Evolutionary conservation across 2,113 vertebrate species (phyloP).

Genomic region (Tyrannus savana): DNA sequence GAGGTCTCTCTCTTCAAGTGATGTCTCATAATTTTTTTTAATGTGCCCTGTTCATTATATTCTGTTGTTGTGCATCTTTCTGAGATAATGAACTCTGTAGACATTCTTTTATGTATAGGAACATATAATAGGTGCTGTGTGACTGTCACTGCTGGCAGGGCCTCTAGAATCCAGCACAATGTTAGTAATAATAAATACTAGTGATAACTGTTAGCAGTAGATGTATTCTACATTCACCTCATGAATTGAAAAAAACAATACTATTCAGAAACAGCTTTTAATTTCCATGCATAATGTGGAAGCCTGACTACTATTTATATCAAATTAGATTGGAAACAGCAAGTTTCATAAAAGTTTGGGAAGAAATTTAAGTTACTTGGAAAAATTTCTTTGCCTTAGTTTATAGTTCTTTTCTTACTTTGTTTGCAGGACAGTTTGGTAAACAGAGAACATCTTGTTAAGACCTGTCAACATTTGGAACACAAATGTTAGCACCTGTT

Average conservation of each 20-base stretch:
- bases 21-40: background rate
- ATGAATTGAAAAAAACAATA: background rate
- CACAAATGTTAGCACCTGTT: background rate
- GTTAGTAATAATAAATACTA: background rate
- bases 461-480: conserved; percentile 24
- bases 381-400: background rate
- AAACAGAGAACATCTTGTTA: background rate
- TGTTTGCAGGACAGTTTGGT: background rate
- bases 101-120: background rate
- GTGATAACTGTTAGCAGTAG: background rate
- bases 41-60: background rate
- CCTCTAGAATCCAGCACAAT: background rate
- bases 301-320: background rate
- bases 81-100: background rate
- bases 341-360: background rate
- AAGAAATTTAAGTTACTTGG: background rate
- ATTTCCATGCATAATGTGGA: background rate
- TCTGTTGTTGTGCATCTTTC: background rate
- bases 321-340: background rate
- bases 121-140: background rate
- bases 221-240: background rate
- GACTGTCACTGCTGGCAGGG: background rate
- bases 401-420: background rate
- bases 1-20: background rate
- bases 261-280: background rate